phyloP scores from a whole-genome alignment of 2,888 invertebrate genomes.

The Drosophila kokeensis region DNA sequence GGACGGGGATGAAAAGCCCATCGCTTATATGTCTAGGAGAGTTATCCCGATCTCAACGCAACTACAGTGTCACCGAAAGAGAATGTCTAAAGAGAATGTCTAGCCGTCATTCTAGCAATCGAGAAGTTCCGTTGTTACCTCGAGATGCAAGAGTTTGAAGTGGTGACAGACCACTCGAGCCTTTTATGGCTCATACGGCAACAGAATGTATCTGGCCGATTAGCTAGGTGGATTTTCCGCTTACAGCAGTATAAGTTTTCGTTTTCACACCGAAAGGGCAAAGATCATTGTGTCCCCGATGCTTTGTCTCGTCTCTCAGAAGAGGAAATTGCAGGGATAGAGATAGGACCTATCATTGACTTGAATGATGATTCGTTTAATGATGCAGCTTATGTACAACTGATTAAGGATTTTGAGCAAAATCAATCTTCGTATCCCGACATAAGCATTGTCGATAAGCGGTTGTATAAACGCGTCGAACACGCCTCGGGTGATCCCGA shows the following conservation, averaged over 20 bases:
- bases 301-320: neutral
- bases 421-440: neutral
- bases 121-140: neutral
- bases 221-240: neutral
- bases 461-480: neutral
- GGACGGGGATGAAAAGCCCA: neutral
- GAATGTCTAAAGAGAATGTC: neutral
- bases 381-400: neutral
- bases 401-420: neutral
- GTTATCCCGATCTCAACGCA: neutral
- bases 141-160: slow-evolving; percentile 26
- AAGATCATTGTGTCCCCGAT: neutral
- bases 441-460: neutral
- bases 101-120: neutral
- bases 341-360: neutral
- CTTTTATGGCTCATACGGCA: slow-evolving; percentile 2
- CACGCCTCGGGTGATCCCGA: neutral
- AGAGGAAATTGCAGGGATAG: neutral
- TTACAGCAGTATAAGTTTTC: neutral
- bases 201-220: neutral
- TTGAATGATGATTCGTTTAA: too few relatives aligned
- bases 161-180: slow-evolving; percentile 13
- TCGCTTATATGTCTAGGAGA: neutral
- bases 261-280: neutral
- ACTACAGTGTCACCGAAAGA: neutral